Conservation (phyloP, 1,140 invertebrate genomes). For the Wasmannia auropunctata region DNA sequence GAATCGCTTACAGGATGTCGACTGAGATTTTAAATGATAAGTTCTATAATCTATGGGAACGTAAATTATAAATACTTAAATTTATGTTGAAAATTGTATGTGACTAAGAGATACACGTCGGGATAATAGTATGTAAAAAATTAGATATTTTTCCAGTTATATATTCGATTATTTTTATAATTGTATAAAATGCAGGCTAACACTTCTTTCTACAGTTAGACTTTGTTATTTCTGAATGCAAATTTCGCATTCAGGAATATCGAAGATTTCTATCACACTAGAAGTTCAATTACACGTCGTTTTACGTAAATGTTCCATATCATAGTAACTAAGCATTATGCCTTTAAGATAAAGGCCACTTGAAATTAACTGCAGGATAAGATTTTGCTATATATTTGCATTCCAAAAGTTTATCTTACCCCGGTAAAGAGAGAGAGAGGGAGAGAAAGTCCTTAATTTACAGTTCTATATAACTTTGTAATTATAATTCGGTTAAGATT, state of each 20-base stretch:
- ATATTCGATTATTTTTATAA: neutral
- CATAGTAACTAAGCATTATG: neutral
- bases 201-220: neutral
- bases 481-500: slow-evolving; percentile 55
- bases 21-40: neutral
- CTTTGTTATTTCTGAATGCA: neutral
- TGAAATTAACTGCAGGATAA: slow-evolving; percentile 29
- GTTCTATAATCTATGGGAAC: neutral
- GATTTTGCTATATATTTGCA: slow-evolving; percentile 40
- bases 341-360: slow-evolving; percentile 17
- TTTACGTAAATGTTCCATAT: neutral
- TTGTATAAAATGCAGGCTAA: neutral
- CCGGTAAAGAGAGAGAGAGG: neutral
- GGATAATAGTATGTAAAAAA: neutral
- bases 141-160: neutral
- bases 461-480: slow-evolving; percentile 39
- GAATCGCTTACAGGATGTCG: neutral
- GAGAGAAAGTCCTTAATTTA: slow-evolving; percentile 29
- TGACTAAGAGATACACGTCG: neutral
- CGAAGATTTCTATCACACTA: too few relatives aligned
- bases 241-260: neutral
- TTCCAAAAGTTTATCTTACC: slow-evolving; percentile 28
- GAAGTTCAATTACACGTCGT: neutral
- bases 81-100: neutral
- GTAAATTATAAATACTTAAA: neutral